phyloP scores from a whole-genome alignment of 1,140 invertebrate genomes.

The Euwallacea fornicatus region DNA sequence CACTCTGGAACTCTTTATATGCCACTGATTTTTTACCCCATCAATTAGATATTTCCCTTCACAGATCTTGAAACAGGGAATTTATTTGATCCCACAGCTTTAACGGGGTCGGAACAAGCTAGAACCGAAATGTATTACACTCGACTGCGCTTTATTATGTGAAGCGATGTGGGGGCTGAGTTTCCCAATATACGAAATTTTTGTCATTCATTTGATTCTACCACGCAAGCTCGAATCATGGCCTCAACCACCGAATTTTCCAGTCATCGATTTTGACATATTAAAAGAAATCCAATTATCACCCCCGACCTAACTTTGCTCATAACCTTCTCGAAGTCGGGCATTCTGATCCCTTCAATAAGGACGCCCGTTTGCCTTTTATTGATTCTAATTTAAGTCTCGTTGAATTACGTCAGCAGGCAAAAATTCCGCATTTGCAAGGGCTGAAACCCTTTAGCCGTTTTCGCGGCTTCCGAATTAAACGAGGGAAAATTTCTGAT shows the following conservation, averaged over 20 bases:
- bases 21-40: too few relatives aligned
- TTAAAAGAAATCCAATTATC: conserved; percentile 27
- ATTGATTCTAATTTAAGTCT: conserved; percentile 31
- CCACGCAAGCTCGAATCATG: too few relatives aligned
- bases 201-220: background rate
- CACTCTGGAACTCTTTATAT: too few relatives aligned
- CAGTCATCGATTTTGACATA: conserved; percentile 12
- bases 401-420: background rate
- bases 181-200: background rate
- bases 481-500: too few relatives aligned
- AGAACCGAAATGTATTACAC: too few relatives aligned
- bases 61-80: too few relatives aligned
- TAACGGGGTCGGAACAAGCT: too few relatives aligned
- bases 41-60: too few relatives aligned
- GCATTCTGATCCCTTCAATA: conserved; percentile 19
- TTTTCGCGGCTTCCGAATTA: background rate
- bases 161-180: too few relatives aligned
- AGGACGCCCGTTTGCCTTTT: conserved; percentile 19
- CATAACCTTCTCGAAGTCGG: conserved; percentile 21
- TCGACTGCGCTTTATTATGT: too few relatives aligned
- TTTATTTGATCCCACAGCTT: too few relatives aligned
- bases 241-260: conserved; percentile 7
- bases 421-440: conserved; percentile 14
- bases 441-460: conserved; percentile 5
- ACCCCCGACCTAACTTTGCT: conserved; percentile 22